Percentiles rank a stretch among this genome's conserved stretches.
Conservation (phyloP, 2,797 vertebrate genomes). For the Anguilla megastoma region DNA sequence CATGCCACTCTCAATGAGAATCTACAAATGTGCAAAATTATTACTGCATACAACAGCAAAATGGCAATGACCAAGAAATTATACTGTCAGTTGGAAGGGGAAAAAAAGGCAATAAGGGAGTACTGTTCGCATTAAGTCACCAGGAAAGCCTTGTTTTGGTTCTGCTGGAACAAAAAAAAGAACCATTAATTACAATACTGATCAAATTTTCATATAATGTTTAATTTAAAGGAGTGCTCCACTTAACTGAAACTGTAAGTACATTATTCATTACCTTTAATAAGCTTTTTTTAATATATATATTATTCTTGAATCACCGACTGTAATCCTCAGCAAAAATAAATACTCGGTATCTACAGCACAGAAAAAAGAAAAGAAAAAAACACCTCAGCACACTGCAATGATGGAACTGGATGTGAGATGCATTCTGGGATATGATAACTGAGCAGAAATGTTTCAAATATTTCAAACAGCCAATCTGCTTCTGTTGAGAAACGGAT, state of each 20-base stretch:
- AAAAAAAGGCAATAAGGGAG: conserved; percentile 2
- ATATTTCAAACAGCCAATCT: neutral
- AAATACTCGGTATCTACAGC: neutral
- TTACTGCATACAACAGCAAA: conserved; percentile 29
- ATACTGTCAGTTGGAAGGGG: conserved; percentile 15
- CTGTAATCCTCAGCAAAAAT: neutral
- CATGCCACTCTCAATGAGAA: conserved; percentile 24
- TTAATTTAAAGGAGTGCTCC: neutral
- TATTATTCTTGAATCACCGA: neutral
- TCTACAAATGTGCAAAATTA: conserved; percentile 25
- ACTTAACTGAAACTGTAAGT: neutral
- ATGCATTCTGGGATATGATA: neutral
- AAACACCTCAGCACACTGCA: neutral
- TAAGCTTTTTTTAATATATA: neutral
- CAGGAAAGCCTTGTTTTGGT: conserved; percentile 12
- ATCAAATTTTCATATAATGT: conserved; percentile 15
- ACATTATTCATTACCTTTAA: neutral
- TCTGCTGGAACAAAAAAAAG: conserved; percentile 21
- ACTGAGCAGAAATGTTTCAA: neutral
- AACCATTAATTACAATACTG: conserved; percentile 23
- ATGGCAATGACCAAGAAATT: conserved; percentile 29
- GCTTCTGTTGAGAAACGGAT: neutral
- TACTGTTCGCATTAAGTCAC: conserved; percentile 22
- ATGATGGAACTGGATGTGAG: neutral
- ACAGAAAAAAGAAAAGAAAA: neutral